Evolutionary conservation across 37 sponge, comb jelly and placozoan species (phyloP), one percentile per base, ranked within the genome.

Genomic region (Hormiphora californensis): DNA sequence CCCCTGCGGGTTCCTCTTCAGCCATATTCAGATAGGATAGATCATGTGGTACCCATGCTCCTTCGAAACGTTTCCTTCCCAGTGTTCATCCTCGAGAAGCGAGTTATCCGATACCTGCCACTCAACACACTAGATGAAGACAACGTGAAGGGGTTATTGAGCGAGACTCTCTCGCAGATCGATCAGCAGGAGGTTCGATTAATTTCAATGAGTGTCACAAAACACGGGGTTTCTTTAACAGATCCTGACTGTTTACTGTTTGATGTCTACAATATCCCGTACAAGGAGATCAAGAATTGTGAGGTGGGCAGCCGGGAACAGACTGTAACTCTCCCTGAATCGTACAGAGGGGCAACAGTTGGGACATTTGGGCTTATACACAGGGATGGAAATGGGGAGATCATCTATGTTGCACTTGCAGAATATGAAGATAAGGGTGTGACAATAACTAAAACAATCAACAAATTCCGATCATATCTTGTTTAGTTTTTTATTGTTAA

Each of bases 261-360:
- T 28, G 81, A 73, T 30, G 35, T 33, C 3, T 73, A 73, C 46
- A 73, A 46, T 46, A 73, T 73, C 46, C 81, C 81, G n/a, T 73
- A 73, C 81, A 73, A 73, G 25, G 46, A 73, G 38, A 73, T 73
- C 43, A 73, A 73, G 38, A 73, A 73, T 46, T 73, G 81, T 40
- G 81, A 73, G 46, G 23, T 73, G 2, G 81, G 81, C 28, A 19
- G 46, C 2, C 81, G 81, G 21, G 81, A 73, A 0, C 81, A 73
- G 25, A 19, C 38, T 11, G 35, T 73, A 0, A 0, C 81, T 15
- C 81, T 73, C 5, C 81, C 81, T 1, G 43, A 73, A 43, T 23
- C 81, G 4, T n/a, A 41, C 44, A 73, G 36, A n/a, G 9, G 25
- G 11, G 43, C 40, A 39, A 73, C 81, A 39, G 81, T 46, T 22